Evolutionary conservation across 2,888 invertebrate genomes (phyloP), one percentile per base, ranked within the genome.

Genomic region (Pollenia labialis): DNA sequence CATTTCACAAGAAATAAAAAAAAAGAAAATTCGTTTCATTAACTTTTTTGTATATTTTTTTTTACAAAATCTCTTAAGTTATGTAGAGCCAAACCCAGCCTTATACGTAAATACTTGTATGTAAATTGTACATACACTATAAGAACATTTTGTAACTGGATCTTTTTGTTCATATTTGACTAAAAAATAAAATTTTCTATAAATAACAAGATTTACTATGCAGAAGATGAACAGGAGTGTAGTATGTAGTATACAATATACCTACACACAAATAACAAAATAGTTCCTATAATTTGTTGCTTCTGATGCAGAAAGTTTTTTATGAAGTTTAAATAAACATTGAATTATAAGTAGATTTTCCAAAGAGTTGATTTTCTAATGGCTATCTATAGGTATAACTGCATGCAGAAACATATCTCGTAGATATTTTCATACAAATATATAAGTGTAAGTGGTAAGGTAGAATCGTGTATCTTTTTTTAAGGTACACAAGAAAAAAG

Each of bases 271-370:
- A 12, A 14, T 11, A 18, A 42, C 23, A 44, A 46, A 1, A 46
- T 10, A 60, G 18, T 10, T 48, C 44, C 23, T 12, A 52, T 32
- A 50, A 75, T 66, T 54, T 54, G 66, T 56, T 62, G 18, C 46
- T 66, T 16, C 40, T 68, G 52, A 50, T 23, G 7, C 11, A 74
- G 64, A 16, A 64, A 77, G 40, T 72, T 64, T 56, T 56, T 32
- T 4, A 48, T 16, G 54, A 48, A 48, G 69, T 64, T 64, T 62
- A 8, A 16, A 74, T 48, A 50, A 12, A 64, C 58, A 64, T 77
- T 77, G 64, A 54, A 77, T 64, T 68, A 52, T 64, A 83, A 71
- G 83, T 74, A 44, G 60, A 72, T 84, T 79, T 84, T 72, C 72
- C 62, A 80, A 71, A 66, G 50, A 72, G 77, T 64, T 83, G 56